Conservation (phyloP, 2,113 vertebrate species). For the Merops nubicus region DNA sequence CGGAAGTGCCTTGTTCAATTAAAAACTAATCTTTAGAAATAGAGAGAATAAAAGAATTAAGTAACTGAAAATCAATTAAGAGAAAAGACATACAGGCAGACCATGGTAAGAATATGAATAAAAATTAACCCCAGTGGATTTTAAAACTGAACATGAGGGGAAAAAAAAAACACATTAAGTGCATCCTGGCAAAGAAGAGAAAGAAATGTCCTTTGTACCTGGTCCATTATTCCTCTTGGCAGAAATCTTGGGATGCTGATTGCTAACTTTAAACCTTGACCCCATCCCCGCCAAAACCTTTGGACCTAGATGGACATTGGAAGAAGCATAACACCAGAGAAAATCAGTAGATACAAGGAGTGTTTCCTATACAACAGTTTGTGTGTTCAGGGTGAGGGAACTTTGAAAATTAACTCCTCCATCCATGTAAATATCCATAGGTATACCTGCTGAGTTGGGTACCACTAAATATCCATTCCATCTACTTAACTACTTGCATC, state of each 20-base stretch:
- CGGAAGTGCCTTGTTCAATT: not conserved
- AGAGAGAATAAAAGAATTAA: not conserved
- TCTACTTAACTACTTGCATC: not conserved
- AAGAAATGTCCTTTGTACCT: not conserved
- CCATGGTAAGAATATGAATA: not conserved
- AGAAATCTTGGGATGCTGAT: not conserved
- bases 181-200: not conserved
- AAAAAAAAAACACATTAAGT: not conserved
- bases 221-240: not conserved
- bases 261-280: not conserved
- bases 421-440: not conserved
- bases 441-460: accelerated
- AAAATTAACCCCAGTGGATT: not conserved
- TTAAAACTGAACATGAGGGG: not conserved
- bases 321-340: not conserved
- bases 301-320: not conserved
- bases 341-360: not conserved
- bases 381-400: not conserved
- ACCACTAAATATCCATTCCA: not conserved
- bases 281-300: not conserved
- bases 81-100: not conserved
- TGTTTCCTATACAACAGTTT: not conserved
- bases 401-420: not conserved
- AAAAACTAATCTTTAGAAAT: not conserved
- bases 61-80: not conserved